phyloP scores from a whole-genome alignment of 2,113 vertebrate species.

The Oreocharis arfaki region DNA sequence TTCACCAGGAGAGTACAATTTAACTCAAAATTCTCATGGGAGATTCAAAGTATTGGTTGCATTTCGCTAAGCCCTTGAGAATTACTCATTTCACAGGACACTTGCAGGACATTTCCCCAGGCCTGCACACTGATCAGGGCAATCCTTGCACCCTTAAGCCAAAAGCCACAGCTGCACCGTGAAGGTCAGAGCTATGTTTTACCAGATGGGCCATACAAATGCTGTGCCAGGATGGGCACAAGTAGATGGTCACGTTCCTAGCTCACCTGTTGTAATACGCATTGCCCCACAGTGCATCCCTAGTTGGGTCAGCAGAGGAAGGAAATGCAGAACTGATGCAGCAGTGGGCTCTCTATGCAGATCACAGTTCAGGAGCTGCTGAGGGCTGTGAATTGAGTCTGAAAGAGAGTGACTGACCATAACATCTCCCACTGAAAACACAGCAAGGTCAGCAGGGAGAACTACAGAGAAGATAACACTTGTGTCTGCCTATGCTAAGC shows the following conservation, averaged over 20 bases:
- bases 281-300: accelerated
- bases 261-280: neutral
- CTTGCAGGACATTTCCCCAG: neutral
- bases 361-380: neutral
- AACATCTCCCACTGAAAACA: neutral
- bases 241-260: neutral
- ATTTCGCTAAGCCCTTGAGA: neutral
- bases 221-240: neutral
- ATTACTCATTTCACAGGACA: neutral
- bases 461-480: neutral
- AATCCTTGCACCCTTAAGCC: neutral
- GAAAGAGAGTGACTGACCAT: neutral
- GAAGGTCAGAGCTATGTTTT: neutral
- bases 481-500: neutral
- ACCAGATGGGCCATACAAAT: neutral
- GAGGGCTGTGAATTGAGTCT: neutral
- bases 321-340: neutral
- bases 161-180: neutral
- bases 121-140: accelerated
- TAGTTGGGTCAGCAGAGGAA: neutral
- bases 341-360: neutral
- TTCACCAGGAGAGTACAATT: neutral
- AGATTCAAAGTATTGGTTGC: neutral
- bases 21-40: neutral
- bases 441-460: neutral